phyloP scores from a whole-genome alignment of 2,113 vertebrate species.

The Ptychochromis oligacanthus region DNA sequence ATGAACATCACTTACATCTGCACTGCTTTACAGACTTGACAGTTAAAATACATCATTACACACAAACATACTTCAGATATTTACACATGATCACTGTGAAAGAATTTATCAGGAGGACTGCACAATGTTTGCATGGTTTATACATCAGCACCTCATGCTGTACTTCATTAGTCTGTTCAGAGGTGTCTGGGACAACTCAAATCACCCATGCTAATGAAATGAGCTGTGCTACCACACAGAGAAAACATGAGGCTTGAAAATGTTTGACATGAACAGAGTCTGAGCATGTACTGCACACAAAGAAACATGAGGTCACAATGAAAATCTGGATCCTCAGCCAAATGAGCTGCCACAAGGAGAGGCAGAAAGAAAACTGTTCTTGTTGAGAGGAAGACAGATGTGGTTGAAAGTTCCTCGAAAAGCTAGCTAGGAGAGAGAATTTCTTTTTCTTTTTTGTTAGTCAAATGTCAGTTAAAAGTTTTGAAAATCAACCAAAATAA shows the following conservation, averaged over 20 bases:
- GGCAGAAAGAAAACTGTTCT: not conserved
- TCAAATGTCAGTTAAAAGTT: not conserved
- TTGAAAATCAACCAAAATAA: not conserved
- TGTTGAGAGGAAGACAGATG: not conserved
- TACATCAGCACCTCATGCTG: constrained; percentile 13
- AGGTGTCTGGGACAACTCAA: constrained; percentile 15
- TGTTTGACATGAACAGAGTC: constrained; percentile 7
- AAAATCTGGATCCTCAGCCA: not conserved
- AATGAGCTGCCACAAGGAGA: not conserved
- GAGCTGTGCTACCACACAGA: constrained; percentile 24
- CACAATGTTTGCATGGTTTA: constrained; percentile 7
- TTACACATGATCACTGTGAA: constrained; percentile 30
- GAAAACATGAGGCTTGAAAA: not conserved
- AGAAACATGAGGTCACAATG: not conserved
- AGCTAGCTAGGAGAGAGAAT: not conserved
- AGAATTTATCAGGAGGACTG: constrained; percentile 13
- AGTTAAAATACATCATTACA: constrained; percentile 41
- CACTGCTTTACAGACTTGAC: constrained; percentile 43
- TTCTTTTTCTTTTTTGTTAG: not conserved
- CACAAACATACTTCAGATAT: constrained; percentile 38
- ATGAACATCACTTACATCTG: constrained; percentile 25
- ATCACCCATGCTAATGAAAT: not conserved
- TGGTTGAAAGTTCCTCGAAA: not conserved
- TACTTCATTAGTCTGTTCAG: not conserved
- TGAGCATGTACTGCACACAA: not conserved